Evolutionary conservation across 2,113 vertebrate genomes (phyloP), one percentile per base, ranked within the genome.

Genomic region (Grantiella picta): DNA sequence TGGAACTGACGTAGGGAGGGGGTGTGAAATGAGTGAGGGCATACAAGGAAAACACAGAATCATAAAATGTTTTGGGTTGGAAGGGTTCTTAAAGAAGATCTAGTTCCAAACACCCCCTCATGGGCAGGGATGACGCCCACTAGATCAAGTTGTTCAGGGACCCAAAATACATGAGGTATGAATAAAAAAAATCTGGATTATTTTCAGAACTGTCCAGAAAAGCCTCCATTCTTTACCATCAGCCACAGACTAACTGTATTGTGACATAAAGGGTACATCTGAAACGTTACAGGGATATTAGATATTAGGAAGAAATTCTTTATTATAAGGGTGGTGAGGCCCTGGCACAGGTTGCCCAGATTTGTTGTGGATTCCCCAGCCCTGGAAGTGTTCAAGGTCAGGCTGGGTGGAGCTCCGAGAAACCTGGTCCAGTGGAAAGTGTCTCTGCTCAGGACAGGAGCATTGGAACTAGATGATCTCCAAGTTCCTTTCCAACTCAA

Each of bases 221-320:
- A 61, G 3, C 35, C 13, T 76, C 22, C 2, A 15, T 60, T 2
- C 10, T 53, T 45, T 38, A 12, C 71, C 24, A 31, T 56, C 24
- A 71, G 29, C 11, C 38, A 49, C 38, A 13, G 36, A 47, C 10
- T 52, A 54, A 57, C 7, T 50, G 27, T 20, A 4, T 10, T 33
- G n/a, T 56, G 53, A 20, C 16, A 38, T 15, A 64, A 93, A 27
- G 9, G 17, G 16, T 47, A 17, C 18, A 17, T 10, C 13, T 29
- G 35, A 54, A 77, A 81, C 0, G 0, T 59, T 66, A 27, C 1
- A 19, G 10, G 7, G 5, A 20, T 53, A n/a, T 40, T 15, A 49
- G 22, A 24, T 59, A 52, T n/a, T 20, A 52, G 15, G 10, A 80
- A 80, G 31, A 80, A 31, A 64, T 20, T 36, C 5, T 44, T 73